These are phyloP conservation scores for Bradypus variegatus DNA, from an alignment of 2,797 vertebrate genomes.

Conservation along the genomic window DNA sequence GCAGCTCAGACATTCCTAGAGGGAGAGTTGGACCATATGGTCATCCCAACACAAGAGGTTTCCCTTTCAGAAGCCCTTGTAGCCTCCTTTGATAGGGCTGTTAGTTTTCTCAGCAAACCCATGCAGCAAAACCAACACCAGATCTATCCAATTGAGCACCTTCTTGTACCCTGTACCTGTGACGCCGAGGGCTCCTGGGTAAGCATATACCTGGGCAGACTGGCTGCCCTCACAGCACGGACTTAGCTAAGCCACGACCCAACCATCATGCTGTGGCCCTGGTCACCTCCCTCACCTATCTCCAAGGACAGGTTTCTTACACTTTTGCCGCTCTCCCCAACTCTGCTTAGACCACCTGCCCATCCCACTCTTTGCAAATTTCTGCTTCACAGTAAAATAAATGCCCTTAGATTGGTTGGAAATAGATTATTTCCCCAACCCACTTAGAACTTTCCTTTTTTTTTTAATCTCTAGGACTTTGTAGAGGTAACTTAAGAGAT, in stretches of 20 bases:
- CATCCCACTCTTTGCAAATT: not conserved
- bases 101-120: not conserved
- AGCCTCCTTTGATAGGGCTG: not conserved
- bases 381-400: not conserved
- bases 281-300: not conserved
- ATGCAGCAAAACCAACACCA: not conserved
- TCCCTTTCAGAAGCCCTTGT: not conserved
- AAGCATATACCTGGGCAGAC: not conserved
- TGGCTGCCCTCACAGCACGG: not conserved
- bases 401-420: not conserved
- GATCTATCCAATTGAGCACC: not conserved
- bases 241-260: not conserved
- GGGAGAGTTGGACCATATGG: not conserved
- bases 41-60: not conserved
- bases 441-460: not conserved
- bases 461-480: too few relatives aligned
- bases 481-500: too few relatives aligned
- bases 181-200: not conserved
- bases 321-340: not conserved
- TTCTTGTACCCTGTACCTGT: too few relatives aligned
- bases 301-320: not conserved
- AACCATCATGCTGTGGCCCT: not conserved
- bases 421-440: not conserved
- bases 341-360: not conserved
- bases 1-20: not conserved